Evolutionary conservation across 2,797 vertebrate species (phyloP), one percentile per base, ranked within the genome.

Genomic region (Sandelia bainsii): DNA sequence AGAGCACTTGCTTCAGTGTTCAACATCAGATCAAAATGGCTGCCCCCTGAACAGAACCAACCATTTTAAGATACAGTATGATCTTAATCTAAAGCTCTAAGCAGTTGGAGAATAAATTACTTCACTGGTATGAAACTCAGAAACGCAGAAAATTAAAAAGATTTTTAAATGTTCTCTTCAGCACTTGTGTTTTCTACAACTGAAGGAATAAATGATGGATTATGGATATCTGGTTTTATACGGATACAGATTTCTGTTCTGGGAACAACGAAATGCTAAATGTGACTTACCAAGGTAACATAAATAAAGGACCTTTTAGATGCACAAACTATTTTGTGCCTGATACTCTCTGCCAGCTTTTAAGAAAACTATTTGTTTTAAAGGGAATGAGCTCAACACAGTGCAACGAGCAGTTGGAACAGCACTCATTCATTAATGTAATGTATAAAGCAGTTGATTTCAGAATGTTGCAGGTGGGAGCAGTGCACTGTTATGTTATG

Each of bases 401-500:
- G 57, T 66, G 67, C 67, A 5, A 23, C 23, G 60, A 79, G 64
- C 64, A 70, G 58, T 80, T 79, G 69, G 64, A 71, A 65, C 29
- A 5, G 25, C 59, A 61, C 73, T 75, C 10, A 6, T 71, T 82
- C 46, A 68, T 72, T 46, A 86, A 75, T 73, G 44, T 45, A 61
- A 81, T 73, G 57, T 58, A 65, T 75, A 74, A 81, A 80, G 17
- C 52, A 65, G 50, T 53, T 70, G 67, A 83, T 79, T 1, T 6
- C 39, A 45, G 17, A 68, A 52, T 79, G 44, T 50, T 75, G 49
- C 82, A 83, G 77, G 79, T 86, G 87, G 73, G 69, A 84, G 61
- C 49, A 10, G 60, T 27, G 50, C n/a, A 58, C 45, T 44, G 64
- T n/a, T 62, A 59, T 80, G 61, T 65, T 58, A 77, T 59, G 71